Evolutionary conservation across 2,888 invertebrate genomes (phyloP), one percentile per base, ranked within the genome.

Genomic region (Luffia ferchaultella): DNA sequence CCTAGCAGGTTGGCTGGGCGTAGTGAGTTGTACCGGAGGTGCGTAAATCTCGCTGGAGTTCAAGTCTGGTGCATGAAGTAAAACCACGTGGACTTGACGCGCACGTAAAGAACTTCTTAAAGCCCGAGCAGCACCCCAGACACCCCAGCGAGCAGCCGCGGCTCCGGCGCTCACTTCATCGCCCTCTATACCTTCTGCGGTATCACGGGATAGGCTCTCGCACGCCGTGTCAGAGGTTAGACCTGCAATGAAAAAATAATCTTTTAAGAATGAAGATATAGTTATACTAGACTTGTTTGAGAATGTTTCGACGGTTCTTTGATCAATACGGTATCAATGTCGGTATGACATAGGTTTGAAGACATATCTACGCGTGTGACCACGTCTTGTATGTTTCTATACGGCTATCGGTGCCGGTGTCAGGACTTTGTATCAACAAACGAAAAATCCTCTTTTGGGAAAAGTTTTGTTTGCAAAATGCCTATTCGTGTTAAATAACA

Each of bases 111-210:
- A 90, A 44, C 88, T 83, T 30, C 91, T 84, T 54, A 93, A 70
- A 3, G 92, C 92, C 30, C 89, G 87, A 53, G 91, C 91, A 2
- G 92, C 93, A 51, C 93, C 93, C 75, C 92, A 92, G 16, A 93
- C 92, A 5, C 93, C 93, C 71, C 90, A 90, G 41, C 91, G 86
- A 0, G 88, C 89, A 1, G 88, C 88, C 1, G 85, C 84, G 1
- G 79, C 77, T 16, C 75, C 77, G 1, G 82, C 84, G 55, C 65
- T 64, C 16, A 65, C 64, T 53, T 80, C 80, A 3, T 70, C 62
- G 9, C 60, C 56, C 18, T 72, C 76, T 2, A 63, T 64, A 1
- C 55, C 59, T 30, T 73, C 76, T 1, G 63, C 54, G 16, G 30
- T 15, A 15, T 41, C 48, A 2, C 73, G 73, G 7, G 73, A 63